Percentiles rank a stretch among this genome's conserved stretches.
Conservation (phyloP, 2,113 vertebrate species). For the Crotalus viridis region DNA sequence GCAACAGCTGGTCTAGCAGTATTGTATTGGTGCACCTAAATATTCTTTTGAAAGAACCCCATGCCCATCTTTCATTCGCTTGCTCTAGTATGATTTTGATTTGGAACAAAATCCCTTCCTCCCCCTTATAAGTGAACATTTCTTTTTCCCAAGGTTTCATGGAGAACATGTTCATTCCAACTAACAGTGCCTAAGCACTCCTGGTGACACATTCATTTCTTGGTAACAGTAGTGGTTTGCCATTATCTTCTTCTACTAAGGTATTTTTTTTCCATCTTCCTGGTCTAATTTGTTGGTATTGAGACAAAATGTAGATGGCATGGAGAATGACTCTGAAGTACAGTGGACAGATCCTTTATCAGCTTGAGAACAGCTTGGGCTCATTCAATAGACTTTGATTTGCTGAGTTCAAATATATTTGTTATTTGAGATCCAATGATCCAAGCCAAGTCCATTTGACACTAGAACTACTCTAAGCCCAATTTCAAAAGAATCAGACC, state of each 20-base stretch:
- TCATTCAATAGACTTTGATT: neutral
- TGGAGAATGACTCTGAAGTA: neutral
- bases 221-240: neutral
- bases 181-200: neutral
- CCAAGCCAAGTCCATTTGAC: neutral
- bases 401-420: neutral
- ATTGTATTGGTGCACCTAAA: slow-evolving; percentile 48
- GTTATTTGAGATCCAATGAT: neutral
- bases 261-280: neutral
- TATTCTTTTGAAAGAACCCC: slow-evolving; percentile 26
- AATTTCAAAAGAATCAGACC: neutral
- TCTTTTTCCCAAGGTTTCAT: neutral
- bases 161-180: neutral
- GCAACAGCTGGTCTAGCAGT: slow-evolving; percentile 56
- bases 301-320: neutral
- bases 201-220: neutral
- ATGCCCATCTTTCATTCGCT: neutral
- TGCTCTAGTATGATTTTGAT: too few species aligned
- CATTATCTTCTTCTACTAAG: neutral
- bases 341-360: neutral
- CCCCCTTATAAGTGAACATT: neutral
- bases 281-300: neutral
- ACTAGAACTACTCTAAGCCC: neutral
- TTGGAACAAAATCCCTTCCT: neutral
- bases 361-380: neutral